These are phyloP conservation scores for Sturmia bella DNA, from an alignment of 2,888 invertebrate species.

Conservation along the genomic window DNA sequence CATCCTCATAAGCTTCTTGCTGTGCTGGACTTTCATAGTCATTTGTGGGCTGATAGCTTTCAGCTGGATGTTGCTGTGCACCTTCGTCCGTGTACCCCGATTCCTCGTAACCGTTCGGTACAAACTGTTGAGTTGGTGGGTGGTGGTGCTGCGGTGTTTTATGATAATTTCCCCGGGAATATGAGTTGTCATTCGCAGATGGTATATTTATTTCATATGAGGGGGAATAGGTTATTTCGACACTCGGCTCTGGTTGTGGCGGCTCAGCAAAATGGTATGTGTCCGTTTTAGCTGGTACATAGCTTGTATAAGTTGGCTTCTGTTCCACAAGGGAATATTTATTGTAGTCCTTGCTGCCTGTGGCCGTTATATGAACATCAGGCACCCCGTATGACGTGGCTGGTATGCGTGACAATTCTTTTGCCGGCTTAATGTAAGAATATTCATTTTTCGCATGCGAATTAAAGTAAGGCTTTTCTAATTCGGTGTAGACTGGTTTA, in stretches of 20 bases:
- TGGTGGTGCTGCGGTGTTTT: not conserved
- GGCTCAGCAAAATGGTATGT: slow-evolving; percentile 78
- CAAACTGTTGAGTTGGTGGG: slow-evolving; percentile 63
- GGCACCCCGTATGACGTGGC: slow-evolving; percentile 73
- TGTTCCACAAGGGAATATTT: slow-evolving; percentile 75
- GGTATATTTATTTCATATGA: slow-evolving; percentile 77
- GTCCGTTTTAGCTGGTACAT: slow-evolving; percentile 62
- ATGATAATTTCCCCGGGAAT: slow-evolving; percentile 43
- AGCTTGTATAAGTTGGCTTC: slow-evolving; percentile 75
- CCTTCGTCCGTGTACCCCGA: slow-evolving; percentile 41
- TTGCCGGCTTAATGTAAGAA: slow-evolving; percentile 38
- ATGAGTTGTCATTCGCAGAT: slow-evolving; percentile 67
- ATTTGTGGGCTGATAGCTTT: slow-evolving; percentile 11
- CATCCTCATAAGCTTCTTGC: slow-evolving; percentile 26
- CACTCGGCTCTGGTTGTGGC: slow-evolving; percentile 71
- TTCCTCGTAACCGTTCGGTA: slow-evolving; percentile 19
- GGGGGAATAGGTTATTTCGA: slow-evolving; percentile 78
- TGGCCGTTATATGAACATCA: slow-evolving; percentile 58
- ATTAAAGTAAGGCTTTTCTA: slow-evolving; percentile 41
- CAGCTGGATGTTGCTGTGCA: slow-evolving; percentile 24
- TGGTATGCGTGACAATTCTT: slow-evolving; percentile 65
- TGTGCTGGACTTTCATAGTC: slow-evolving; percentile 16
- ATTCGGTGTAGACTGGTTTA: slow-evolving; percentile 28
- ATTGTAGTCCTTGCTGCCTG: slow-evolving; percentile 55
- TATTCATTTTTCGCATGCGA: slow-evolving; percentile 38